Percentiles rank a stretch among this genome's conserved stretches.
Evolutionary conservation across 2,888 invertebrate species (phyloP).

Genomic region (Vesta saturnalis): DNA sequence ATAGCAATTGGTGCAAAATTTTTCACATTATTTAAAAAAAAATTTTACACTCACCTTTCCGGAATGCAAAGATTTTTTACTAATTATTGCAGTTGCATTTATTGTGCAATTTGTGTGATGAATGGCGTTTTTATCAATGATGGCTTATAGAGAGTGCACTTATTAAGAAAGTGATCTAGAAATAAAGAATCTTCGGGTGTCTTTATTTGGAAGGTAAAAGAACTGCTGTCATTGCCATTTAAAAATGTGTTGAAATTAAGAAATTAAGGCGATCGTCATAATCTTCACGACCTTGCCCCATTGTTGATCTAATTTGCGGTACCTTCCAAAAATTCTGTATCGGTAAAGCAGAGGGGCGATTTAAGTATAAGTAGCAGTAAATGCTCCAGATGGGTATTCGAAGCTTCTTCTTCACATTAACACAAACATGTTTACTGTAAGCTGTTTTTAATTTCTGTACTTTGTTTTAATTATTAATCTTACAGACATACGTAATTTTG

Average conservation of each 20-base stretch:
- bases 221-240: background rate
- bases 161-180: background rate
- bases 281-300: constrained; percentile 49
- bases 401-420: constrained; percentile 29
- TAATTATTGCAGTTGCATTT: background rate
- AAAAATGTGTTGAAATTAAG: background rate
- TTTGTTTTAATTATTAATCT: background rate
- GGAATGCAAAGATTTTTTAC: background rate
- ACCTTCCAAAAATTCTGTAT: constrained; percentile 41
- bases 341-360: constrained; percentile 30
- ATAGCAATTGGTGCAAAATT: background rate
- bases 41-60: background rate
- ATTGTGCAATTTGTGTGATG: background rate
- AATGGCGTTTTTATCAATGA: background rate
- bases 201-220: background rate
- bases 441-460: background rate
- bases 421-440: constrained; percentile 23
- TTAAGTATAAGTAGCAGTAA: constrained; percentile 42
- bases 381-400: constrained; percentile 44
- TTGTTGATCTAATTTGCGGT: constrained; percentile 48
- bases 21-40: background rate
- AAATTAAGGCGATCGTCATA: constrained; percentile 1
- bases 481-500: background rate
- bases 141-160: background rate
- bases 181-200: too few species aligned